Percentiles rank a stretch among this genome's conserved stretches.
phyloP scores from a whole-genome alignment of 2,888 invertebrate genomes.

The Sclerodermus sp. region DNA sequence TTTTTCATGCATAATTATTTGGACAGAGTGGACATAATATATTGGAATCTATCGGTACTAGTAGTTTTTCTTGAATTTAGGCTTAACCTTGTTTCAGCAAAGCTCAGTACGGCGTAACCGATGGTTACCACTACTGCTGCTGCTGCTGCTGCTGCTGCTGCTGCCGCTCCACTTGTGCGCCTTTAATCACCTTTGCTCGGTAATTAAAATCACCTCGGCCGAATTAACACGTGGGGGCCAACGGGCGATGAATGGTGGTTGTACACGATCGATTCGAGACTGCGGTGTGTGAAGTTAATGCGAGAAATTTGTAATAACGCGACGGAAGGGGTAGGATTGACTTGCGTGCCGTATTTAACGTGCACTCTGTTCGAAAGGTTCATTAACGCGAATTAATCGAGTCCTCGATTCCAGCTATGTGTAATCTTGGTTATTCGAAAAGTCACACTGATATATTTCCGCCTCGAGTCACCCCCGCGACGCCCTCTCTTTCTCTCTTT shows the following conservation, averaged over 20 bases:
- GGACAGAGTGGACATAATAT: too few relatives aligned
- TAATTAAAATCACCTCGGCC: constrained; percentile 34
- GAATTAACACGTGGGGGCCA: constrained; percentile 26
- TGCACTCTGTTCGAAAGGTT: constrained; percentile 14
- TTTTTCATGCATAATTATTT: too few relatives aligned
- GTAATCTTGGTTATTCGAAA: constrained; percentile 6
- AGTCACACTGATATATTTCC: too few relatives aligned
- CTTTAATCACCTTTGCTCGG: constrained; percentile 14
- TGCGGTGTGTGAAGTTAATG: constrained; percentile 12
- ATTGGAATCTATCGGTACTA: too few relatives aligned
- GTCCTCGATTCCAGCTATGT: neutral
- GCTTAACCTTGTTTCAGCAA: too few relatives aligned
- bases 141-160: too few relatives aligned
- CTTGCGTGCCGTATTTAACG: constrained; percentile 1
- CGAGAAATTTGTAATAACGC: constrained; percentile 17
- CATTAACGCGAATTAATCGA: constrained; percentile 15
- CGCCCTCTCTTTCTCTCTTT: too few relatives aligned
- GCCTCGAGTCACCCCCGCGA: too few relatives aligned
- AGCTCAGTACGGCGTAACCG: too few relatives aligned
- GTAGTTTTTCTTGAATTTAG: too few relatives aligned
- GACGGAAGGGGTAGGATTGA: constrained; percentile 1
- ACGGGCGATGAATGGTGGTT: neutral
- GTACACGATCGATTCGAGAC: constrained; percentile 12
- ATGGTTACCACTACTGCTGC: too few relatives aligned
- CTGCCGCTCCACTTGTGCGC: neutral